Base-by-base conservation (phyloP, 2,797 vertebrate species). In the Salmo trutta region DNA sequence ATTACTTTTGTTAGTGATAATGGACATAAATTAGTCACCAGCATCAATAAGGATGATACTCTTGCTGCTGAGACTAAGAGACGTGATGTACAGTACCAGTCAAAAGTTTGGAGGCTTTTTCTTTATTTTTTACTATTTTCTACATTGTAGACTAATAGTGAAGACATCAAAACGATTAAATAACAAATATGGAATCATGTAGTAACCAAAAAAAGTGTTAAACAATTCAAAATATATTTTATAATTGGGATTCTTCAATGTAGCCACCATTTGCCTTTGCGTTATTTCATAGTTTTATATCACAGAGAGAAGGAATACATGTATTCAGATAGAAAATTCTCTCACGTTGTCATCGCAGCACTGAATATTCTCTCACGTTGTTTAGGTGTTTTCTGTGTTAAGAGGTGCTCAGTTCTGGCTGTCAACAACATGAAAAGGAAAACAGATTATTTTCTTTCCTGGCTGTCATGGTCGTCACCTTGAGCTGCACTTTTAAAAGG, bases 401-500 rank as follows among this genome's bases (percentile, higher is more conserved):
- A 31, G 15, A 6, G 70, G 24, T 75, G 65, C 68, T 54, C 65
- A 85, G 84, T 88, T 73, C 73, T 47, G 77, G 68, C 74, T 59
- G 79, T 3, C 56, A 69, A 70, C 84, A 81, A 82, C 77, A 83
- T 77, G 56, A 59, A 21, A 21, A 8, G 19, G 7, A 82, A 71
- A 77, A 73, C 53, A 54, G 81, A 74, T 75, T 88, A 80, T 81
- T 79, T 79, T 71, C 81, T 82, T 81, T 84, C 56, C 19, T 21
- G 56, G 56, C 19, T 7, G 56, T 70, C 19, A 78, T 78, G 82
- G 76, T 86, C 68, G 36, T 90, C 89, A 88, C 83, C 84, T 86
- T 75, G 79, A 85, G 87, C 83, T 75, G 76, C 76, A 87, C 87
- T 87, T 88, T 88, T 82, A 91, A 89, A 91, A 82, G 81, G 89